phyloP scores from a whole-genome alignment of 1,140 invertebrate species.

The Hestina assimilis region DNA sequence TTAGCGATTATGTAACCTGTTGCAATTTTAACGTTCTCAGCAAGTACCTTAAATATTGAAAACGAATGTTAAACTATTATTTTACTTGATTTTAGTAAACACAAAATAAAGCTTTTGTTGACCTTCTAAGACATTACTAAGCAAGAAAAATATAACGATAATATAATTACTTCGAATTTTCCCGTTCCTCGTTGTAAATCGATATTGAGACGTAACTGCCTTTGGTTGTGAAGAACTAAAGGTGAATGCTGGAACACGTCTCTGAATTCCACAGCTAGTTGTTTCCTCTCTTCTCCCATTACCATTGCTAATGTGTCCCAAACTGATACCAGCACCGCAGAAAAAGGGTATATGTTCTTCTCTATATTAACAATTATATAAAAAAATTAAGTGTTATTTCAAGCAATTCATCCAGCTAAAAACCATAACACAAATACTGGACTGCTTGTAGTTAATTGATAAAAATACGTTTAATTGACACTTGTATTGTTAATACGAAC shows the following conservation, averaged over 20 bases:
- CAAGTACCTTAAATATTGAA: conserved; percentile 26
- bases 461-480: too few species aligned
- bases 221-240: conserved; percentile 36
- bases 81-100: neutral
- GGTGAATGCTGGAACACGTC: conserved; percentile 42
- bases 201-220: conserved; percentile 29
- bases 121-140: too few species aligned
- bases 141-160: neutral
- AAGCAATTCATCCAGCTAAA: too few species aligned
- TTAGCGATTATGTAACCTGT: conserved; percentile 18
- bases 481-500: too few species aligned
- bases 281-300: conserved; percentile 22
- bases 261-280: conserved; percentile 36
- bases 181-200: conserved; percentile 41
- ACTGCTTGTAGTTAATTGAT: too few species aligned
- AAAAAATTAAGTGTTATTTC: too few species aligned
- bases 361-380: conserved; percentile 34
- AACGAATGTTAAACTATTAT: neutral
- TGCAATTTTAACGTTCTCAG: conserved; percentile 25
- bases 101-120: too few species aligned
- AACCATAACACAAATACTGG: too few species aligned
- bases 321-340: conserved; percentile 37
- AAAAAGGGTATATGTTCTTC: conserved; percentile 40
- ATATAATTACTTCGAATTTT: conserved; percentile 42
- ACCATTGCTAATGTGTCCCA: conserved; percentile 53